These are phyloP conservation scores for Euura lappo DNA, from an alignment of 1,140 invertebrate genomes.

Conservation along the genomic window DNA sequence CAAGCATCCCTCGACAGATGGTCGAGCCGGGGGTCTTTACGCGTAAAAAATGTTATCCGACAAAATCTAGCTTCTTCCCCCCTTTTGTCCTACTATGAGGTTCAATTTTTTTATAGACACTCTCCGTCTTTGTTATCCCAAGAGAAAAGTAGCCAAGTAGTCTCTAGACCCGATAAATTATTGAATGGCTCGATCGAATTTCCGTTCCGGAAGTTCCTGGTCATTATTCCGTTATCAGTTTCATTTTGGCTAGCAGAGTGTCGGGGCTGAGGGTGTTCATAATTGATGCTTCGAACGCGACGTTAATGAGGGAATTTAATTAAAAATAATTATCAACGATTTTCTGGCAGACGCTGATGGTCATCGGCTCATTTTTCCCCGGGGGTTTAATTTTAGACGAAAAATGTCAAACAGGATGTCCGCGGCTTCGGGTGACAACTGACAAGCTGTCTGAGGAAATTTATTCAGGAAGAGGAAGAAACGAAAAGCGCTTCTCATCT, in stretches of 20 bases:
- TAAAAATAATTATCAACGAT: background rate
- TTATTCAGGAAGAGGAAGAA: background rate
- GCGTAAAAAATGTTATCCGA: background rate
- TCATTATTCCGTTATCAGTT: background rate
- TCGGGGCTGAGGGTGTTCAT: background rate
- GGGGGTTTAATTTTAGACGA: background rate
- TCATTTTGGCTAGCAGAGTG: background rate
- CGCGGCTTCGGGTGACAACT: background rate
- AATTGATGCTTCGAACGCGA: background rate
- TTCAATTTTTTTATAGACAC: too few species aligned
- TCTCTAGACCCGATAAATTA: too few species aligned
- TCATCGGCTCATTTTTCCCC: background rate
- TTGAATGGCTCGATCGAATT: too few species aligned
- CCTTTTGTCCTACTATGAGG: too few species aligned
- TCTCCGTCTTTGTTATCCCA: too few species aligned
- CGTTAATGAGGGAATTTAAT: background rate
- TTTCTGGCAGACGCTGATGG: background rate
- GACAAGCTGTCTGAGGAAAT: conserved; percentile 3
- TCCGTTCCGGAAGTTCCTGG: background rate
- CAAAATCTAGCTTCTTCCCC: background rate
- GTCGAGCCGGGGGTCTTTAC: background rate
- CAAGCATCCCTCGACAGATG: background rate
- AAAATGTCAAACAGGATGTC: too few species aligned
- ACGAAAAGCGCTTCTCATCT: background rate
- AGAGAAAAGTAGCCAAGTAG: background rate